These are phyloP conservation scores for Bryconaethiops microstoma DNA, from an alignment of 2,797 vertebrate genomes.

Conservation along the genomic window DNA sequence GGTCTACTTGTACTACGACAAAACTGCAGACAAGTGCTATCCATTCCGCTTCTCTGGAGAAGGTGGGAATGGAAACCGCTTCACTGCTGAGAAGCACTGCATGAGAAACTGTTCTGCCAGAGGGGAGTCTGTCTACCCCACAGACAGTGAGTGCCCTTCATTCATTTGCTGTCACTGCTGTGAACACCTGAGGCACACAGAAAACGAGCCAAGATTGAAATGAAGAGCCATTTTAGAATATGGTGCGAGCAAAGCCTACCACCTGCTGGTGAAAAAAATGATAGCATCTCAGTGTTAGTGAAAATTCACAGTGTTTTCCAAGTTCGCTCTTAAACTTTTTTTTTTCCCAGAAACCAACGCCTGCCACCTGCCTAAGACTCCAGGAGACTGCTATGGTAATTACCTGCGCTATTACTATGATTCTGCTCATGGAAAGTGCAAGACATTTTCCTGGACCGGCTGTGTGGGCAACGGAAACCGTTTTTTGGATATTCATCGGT, in stretches of 20 bases:
- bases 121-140: slow-evolving; percentile 60
- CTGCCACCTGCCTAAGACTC: slow-evolving; percentile 47
- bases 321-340: not conserved
- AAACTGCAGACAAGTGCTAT: slow-evolving; percentile 51
- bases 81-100: slow-evolving; percentile 65
- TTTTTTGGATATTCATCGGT: slow-evolving; percentile 49
- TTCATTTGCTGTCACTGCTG: not conserved
- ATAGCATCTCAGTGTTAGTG: not conserved
- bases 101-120: slow-evolving; percentile 70
- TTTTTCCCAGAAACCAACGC: slow-evolving; percentile 52
- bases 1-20: slow-evolving; percentile 61
- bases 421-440: slow-evolving; percentile 62
- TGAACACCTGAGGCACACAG: not conserved
- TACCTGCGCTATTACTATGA: slow-evolving; percentile 68
- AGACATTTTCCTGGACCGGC: slow-evolving; percentile 68
- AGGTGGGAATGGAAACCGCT: slow-evolving; percentile 75
- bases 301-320: not conserved
- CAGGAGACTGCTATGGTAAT: slow-evolving; percentile 51
- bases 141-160: slow-evolving; percentile 63
- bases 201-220: not conserved
- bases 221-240: not conserved
- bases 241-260: slow-evolving; percentile 12
- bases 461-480: slow-evolving; percentile 75
- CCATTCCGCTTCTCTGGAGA: slow-evolving; percentile 68
- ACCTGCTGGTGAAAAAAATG: slow-evolving; percentile 38